phyloP scores from a whole-genome alignment of 1,140 invertebrate species.

The Euschistus heros region DNA sequence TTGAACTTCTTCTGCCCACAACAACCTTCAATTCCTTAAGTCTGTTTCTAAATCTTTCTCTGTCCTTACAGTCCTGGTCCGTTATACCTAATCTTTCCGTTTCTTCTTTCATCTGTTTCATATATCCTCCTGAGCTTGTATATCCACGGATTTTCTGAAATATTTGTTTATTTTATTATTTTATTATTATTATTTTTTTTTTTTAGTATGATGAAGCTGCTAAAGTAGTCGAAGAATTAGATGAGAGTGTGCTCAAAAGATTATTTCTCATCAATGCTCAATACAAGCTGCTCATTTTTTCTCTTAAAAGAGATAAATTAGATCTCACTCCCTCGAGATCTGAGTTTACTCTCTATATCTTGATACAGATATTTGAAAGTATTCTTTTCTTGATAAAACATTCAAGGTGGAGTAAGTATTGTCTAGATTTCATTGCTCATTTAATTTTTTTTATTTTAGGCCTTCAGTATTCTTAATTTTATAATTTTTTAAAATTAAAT shows the following conservation, averaged over 20 bases:
- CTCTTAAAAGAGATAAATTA: not conserved
- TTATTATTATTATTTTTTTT: not conserved
- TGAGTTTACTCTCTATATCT: not conserved
- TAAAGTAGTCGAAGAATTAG: not conserved
- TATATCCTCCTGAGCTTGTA: too few relatives aligned
- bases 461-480: not conserved
- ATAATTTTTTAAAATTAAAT: not conserved
- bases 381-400: slow-evolving; percentile 3
- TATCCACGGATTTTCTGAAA: too few relatives aligned
- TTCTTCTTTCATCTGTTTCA: too few relatives aligned
- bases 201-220: slow-evolving; percentile 6
- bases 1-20: too few relatives aligned
- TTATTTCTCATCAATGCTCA: not conserved
- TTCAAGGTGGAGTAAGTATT: slow-evolving; percentile 8
- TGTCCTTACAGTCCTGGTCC: too few relatives aligned
- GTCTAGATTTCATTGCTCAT: too few relatives aligned
- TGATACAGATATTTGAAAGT: slow-evolving; percentile 3
- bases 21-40: too few relatives aligned
- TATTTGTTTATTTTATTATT: too few relatives aligned
- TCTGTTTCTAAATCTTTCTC: too few relatives aligned
- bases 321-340: not conserved
- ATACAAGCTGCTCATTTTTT: not conserved
- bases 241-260: not conserved
- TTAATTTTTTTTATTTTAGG: not conserved
- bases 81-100: too few relatives aligned